phyloP scores from a whole-genome alignment of 2,113 vertebrate species.

The Amphiprion percula region DNA sequence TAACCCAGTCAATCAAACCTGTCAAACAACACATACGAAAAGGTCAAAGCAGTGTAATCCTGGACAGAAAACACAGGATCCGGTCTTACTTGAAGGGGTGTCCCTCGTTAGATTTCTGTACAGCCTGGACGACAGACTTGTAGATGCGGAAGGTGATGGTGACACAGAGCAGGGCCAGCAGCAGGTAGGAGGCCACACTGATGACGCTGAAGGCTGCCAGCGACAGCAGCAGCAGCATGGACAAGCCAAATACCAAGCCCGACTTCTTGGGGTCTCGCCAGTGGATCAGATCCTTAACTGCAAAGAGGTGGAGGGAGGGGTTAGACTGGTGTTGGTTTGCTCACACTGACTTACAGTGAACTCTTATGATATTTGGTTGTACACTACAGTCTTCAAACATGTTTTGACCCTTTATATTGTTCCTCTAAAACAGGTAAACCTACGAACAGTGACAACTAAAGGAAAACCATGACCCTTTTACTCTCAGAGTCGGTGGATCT shows the following conservation, averaged over 20 bases:
- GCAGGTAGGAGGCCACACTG: constrained; percentile 92
- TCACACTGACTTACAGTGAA: background rate
- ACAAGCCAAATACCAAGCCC: constrained; percentile 89
- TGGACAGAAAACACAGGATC: too few species aligned
- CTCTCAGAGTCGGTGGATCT: too few species aligned
- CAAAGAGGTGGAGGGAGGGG: background rate
- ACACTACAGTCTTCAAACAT: too few species aligned
- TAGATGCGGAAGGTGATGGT: constrained; percentile 95
- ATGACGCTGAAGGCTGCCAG: constrained; percentile 94
- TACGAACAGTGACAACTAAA: too few species aligned
- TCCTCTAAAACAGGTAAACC: too few species aligned
- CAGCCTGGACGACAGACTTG: constrained; percentile 92
- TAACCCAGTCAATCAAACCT: too few species aligned
- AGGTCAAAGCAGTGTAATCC: too few species aligned
- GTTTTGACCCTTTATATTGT: too few species aligned
- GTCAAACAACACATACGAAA: too few species aligned
- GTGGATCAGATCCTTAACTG: constrained; percentile 91
- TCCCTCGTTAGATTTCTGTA: constrained; percentile 92
- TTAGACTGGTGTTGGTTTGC: background rate
- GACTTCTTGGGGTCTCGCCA: constrained; percentile 93
- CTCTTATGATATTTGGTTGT: background rate
- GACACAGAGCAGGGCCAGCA: constrained; percentile 92
- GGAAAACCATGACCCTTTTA: too few species aligned
- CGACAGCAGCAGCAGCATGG: constrained; percentile 91
- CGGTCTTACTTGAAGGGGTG: constrained; percentile 93